Percentiles rank a stretch among this genome's conserved stretches.
These are phyloP conservation scores for Polyergus mexicanus DNA, from an alignment of 1,140 invertebrate species.

Conservation along the genomic window DNA sequence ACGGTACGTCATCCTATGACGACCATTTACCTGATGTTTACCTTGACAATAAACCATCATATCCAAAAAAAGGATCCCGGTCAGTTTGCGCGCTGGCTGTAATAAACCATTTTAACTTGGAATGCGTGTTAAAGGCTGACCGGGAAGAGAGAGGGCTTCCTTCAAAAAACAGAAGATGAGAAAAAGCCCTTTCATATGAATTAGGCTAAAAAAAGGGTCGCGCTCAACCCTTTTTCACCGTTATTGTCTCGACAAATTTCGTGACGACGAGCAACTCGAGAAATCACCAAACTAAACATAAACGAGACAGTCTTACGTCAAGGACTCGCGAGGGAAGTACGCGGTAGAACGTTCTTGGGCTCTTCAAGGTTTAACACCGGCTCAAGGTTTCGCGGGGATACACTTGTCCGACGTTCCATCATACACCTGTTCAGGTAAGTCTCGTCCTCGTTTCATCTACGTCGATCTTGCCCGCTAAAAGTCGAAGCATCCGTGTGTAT, in stretches of 20 bases:
- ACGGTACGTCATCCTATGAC: slow-evolving; percentile 45
- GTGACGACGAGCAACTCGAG: slow-evolving; percentile 57
- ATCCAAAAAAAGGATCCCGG: slow-evolving; percentile 63
- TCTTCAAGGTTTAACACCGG: slow-evolving; percentile 71
- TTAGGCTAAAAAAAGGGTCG: slow-evolving; percentile 80
- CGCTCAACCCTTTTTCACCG: slow-evolving; percentile 72
- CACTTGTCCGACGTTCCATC: neutral
- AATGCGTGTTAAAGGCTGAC: slow-evolving; percentile 50
- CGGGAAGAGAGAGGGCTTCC: slow-evolving; percentile 40
- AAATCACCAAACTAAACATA: slow-evolving; percentile 79
- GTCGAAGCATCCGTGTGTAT: neutral
- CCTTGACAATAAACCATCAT: slow-evolving; percentile 77
- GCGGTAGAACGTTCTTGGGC: slow-evolving; percentile 62
- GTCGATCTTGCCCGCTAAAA: slow-evolving; percentile 2
- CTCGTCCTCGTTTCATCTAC: slow-evolving; percentile 26
- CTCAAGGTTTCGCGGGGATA: slow-evolving; percentile 59
- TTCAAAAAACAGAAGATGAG: neutral
- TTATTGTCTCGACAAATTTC: slow-evolving; percentile 77
- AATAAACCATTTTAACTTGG: slow-evolving; percentile 79
- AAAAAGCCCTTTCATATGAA: slow-evolving; percentile 14
- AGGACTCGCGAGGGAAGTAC: slow-evolving; percentile 77
- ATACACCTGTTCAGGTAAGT: slow-evolving; percentile 68
- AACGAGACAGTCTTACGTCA: slow-evolving; percentile 80
- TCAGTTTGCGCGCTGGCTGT: slow-evolving; percentile 58
- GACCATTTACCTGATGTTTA: slow-evolving; percentile 71